phyloP scores from a whole-genome alignment of 1,140 invertebrate species.

The Penaeus vannamei region DNA sequence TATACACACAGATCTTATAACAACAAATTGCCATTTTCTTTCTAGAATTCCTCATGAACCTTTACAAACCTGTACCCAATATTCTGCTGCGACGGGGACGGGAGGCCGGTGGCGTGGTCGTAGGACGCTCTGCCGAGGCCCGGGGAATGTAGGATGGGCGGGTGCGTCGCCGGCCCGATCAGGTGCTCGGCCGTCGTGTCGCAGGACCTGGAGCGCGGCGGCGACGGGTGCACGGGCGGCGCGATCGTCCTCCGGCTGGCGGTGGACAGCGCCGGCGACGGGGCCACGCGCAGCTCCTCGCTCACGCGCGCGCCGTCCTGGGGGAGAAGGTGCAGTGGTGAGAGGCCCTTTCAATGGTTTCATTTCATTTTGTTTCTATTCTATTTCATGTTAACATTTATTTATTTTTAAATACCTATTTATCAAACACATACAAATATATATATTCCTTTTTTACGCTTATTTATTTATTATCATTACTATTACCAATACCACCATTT shows the following conservation, averaged over 20 bases:
- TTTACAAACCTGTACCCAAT: slow-evolving; percentile 58
- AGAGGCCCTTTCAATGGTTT: no score
- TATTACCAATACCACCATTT: no score
- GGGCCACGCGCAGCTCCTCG: slow-evolving; percentile 23
- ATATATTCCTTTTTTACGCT: no score
- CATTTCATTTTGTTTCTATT: background rate
- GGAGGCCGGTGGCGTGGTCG: slow-evolving; percentile 48
- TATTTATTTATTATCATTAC: no score
- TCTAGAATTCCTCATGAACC: background rate
- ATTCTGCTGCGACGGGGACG: slow-evolving; percentile 50
- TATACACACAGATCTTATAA: background rate
- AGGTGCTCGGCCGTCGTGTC: slow-evolving; percentile 35
- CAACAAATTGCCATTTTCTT: no score
- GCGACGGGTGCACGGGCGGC: slow-evolving; percentile 49
- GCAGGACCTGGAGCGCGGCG: slow-evolving; percentile 56
- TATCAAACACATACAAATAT: no score
- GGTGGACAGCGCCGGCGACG: slow-evolving; percentile 57
- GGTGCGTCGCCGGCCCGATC: slow-evolving; percentile 20
- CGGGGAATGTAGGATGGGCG: slow-evolving; percentile 44
- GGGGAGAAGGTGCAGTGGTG: background rate
- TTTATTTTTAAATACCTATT: no score
- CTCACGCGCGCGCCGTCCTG: slow-evolving; percentile 34
- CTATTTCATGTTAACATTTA: no score
- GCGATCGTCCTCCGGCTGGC: slow-evolving; percentile 47
- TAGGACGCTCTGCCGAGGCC: slow-evolving; percentile 42